Evolutionary conservation across 2,888 invertebrate genomes (phyloP).

Genomic region (Lycia hirtaria): DNA sequence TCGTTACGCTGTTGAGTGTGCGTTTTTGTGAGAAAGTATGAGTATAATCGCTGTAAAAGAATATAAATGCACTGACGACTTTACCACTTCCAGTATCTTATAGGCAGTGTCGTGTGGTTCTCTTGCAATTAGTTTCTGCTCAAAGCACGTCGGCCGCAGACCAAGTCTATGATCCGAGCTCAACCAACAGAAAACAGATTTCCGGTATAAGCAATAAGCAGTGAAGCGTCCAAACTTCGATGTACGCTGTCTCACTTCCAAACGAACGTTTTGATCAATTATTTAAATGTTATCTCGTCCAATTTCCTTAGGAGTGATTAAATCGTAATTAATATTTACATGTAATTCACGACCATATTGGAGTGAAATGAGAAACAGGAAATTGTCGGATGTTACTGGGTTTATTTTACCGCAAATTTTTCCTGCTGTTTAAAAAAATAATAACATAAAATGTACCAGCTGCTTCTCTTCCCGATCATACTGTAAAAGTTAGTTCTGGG

Average conservation of each 20-base stretch:
- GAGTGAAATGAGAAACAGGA: neutral
- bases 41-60: too few relatives aligned
- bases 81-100: slow-evolving; percentile 40
- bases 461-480: too few relatives aligned
- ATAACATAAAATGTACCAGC: too few relatives aligned
- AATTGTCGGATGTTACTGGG: neutral
- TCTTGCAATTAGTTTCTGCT: slow-evolving; percentile 83
- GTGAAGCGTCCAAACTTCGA: slow-evolving; percentile 48
- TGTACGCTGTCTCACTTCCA: slow-evolving; percentile 15
- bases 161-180: slow-evolving; percentile 75
- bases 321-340: slow-evolving; percentile 4
- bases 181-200: slow-evolving; percentile 72
- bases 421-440: too few relatives aligned
- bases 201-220: slow-evolving; percentile 63
- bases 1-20: too few relatives aligned
- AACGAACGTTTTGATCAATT: slow-evolving; percentile 21
- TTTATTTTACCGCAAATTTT: neutral
- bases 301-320: slow-evolving; percentile 6
- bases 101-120: slow-evolving; percentile 65
- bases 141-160: slow-evolving; percentile 81
- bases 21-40: too few relatives aligned
- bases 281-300: slow-evolving; percentile 19
- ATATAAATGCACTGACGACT: neutral
- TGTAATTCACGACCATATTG: neutral
- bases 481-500: too few relatives aligned